Base-by-base conservation (phyloP, 1,140 invertebrate genomes). In the Drosophila pseudoananassae region DNA sequence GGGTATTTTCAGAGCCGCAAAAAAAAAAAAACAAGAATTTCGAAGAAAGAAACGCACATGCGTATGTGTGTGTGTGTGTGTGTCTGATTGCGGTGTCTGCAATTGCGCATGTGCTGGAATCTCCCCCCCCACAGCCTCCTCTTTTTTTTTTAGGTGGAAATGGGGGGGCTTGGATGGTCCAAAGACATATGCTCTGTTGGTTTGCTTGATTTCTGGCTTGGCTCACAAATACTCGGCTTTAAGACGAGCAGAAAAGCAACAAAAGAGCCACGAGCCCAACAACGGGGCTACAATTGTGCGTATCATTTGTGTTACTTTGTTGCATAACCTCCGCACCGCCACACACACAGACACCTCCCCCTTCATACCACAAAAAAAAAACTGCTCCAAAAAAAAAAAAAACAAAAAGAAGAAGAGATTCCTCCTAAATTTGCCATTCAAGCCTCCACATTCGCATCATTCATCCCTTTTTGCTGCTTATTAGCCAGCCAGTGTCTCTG, bases 101-200 rank as follows among this genome's bases (percentile, higher is more conserved):
- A 31, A 72, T 65, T 85, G 80, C 80, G 80, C 80, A 84, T 84
- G 80, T 80, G 66, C 66, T 72, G 53, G 60, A 46, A 40, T 33
- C 10, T n/a, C 20, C 20, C 20, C 20, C 20, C 20, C 7, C 27
- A 33, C 10, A 33, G 31, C 20, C 20, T 20, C 20, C 20, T 20
- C 3, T 20, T 20, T 20, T 20, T 20, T 20, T 20, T 20, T 3
- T 20, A 33, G 31, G 31, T 29, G 27, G 27, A 8, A 29, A 29
- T n/a, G 31, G 3, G 8, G 31, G 8, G 31, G 31, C 6, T 8
- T 33, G 31, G 55, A 29, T 38, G 55, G 25, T 46, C 69, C 50
- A 25, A 75, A 75, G 72, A 66, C 60, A 66, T 57, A 64, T 74
- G 70, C 71, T 74, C 36, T 43, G 40, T 43, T 43, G 40, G 40